Evolutionary conservation across 1,140 invertebrate genomes (phyloP).

Genomic region (Diachasmimorpha longicaudata): DNA sequence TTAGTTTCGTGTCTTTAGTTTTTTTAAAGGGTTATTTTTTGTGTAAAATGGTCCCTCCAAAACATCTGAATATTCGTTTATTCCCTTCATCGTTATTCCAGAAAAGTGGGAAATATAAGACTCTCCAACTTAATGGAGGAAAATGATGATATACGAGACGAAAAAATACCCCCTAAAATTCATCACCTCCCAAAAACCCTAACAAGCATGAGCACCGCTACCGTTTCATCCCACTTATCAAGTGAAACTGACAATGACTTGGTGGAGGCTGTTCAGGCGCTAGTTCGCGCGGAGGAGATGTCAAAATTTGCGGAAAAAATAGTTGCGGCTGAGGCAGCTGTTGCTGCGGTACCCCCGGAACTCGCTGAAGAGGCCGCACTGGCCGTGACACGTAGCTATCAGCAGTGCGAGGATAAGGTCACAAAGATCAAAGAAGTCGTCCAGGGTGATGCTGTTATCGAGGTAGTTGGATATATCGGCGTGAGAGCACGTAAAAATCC

Average conservation of each 20-base stretch:
- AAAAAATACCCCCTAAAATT: neutral
- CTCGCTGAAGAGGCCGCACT: conserved; percentile 54
- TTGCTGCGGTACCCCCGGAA: conserved; percentile 50
- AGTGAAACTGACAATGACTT: conserved; percentile 46
- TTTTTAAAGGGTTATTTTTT: no score
- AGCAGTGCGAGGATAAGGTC: conserved; percentile 40
- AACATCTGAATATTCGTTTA: neutral
- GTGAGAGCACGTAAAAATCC: conserved; percentile 38
- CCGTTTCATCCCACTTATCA: conserved; percentile 38
- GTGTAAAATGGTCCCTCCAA: neutral
- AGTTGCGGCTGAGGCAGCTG: conserved; percentile 52
- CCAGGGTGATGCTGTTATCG: conserved; percentile 47
- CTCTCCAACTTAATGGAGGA: neutral
- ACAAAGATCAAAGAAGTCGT: conserved; percentile 43
- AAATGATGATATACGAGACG: neutral
- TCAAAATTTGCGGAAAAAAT: conserved; percentile 51
- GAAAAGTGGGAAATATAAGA: neutral
- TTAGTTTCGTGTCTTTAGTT: no score
- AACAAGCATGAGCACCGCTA: conserved; percentile 42
- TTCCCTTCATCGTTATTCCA: neutral
- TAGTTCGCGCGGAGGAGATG: conserved; percentile 53
- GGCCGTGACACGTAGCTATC: conserved; percentile 46
- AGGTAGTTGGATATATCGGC: conserved; percentile 56
- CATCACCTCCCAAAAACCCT: conserved; percentile 4
- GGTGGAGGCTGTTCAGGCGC: conserved; percentile 49